These are phyloP conservation scores for Acanthurus leucopareius DNA, from an alignment of 2,797 vertebrate species.

Conservation along the genomic window DNA sequence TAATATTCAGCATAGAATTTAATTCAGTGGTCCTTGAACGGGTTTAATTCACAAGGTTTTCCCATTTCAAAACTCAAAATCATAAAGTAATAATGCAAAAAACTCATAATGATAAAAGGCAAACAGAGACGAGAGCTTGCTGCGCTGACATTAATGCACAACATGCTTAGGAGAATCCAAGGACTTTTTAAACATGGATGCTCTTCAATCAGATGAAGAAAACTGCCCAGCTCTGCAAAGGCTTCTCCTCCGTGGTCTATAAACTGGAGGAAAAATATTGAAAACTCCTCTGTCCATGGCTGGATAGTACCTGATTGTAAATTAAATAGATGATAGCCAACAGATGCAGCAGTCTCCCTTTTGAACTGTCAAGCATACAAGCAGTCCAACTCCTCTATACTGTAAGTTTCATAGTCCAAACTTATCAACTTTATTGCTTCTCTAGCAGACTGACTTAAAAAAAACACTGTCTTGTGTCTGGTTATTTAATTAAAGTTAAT, in stretches of 20 bases:
- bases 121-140: slow-evolving; percentile 15
- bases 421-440: slow-evolving; percentile 34
- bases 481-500: slow-evolving; percentile 49
- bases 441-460: slow-evolving; percentile 31
- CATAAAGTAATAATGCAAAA: neutral
- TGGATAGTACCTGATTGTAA: slow-evolving; percentile 25
- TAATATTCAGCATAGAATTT: neutral
- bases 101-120: slow-evolving; percentile 2
- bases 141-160: slow-evolving; percentile 30
- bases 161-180: slow-evolving; percentile 41
- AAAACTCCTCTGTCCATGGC: slow-evolving; percentile 48
- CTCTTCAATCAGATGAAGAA: slow-evolving; percentile 55
- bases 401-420: slow-evolving; percentile 14
- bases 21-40: neutral
- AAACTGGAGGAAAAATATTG: slow-evolving; percentile 51
- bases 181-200: slow-evolving; percentile 46
- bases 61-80: slow-evolving; percentile 3
- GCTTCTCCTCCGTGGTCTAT: slow-evolving; percentile 59
- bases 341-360: slow-evolving; percentile 26
- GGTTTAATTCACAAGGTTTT: slow-evolving; percentile 12
- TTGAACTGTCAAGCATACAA: slow-evolving; percentile 8
- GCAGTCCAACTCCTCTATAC: neutral
- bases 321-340: slow-evolving; percentile 16
- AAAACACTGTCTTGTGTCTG: slow-evolving; percentile 36
- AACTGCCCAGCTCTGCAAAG: slow-evolving; percentile 57